Base-by-base conservation (phyloP, 2,113 vertebrate genomes). In the Rhinoptilus africanus region DNA sequence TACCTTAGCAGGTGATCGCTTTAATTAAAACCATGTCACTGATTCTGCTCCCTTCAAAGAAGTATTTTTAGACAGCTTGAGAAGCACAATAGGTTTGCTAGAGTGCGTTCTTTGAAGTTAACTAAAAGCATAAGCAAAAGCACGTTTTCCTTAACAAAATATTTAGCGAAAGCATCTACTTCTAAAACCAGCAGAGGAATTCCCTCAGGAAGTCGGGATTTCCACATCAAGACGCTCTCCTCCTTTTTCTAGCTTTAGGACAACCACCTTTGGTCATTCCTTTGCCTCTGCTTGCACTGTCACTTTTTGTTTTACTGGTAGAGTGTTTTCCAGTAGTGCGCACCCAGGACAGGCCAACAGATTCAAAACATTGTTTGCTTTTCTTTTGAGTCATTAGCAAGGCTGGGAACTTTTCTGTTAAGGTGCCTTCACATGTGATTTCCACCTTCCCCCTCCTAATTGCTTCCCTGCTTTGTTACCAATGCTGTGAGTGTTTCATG, bases 121-220 rank as follows among this genome's bases (percentile, higher is more conserved):
- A 68, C 85, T 57, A 26, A 80, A 85, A 76, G 43, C 86, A 81
- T 24, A 34, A 92, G 87, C 19, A 12, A 87, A 84, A 72, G 47
- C 93, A 68, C 9, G 5, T 20, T 50, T 91, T 94, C 59, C 37
- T 95, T 75, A 72, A n/a, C 34, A 92, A 93, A 88, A 85, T 35
- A 83, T 83, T 92, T 83, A 95, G 92, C 94, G 88, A 82, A 84
- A 95, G 20, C 37, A 64, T 68, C 82, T 67, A 20, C 53, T 63
- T 85, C 57, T 91, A 43, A 75, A 85, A 60, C 80, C 74, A 88
- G 35, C 67, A 80, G n/a, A 85, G 37, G 12, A 80, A 66, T 63
- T 76, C n/a, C 90, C 50, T 83, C 7, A 10, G 93, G 83, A 94
- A 75, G 87, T 68, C 69, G 88, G 67, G 41, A 85, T 96, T 97